A percentile compares a stretch with the other conserved stretches of the same genome.
These are phyloP conservation scores for Halcyon leucocephala DNA, from an alignment of 2,797 vertebrate species.

Conservation along the genomic window DNA sequence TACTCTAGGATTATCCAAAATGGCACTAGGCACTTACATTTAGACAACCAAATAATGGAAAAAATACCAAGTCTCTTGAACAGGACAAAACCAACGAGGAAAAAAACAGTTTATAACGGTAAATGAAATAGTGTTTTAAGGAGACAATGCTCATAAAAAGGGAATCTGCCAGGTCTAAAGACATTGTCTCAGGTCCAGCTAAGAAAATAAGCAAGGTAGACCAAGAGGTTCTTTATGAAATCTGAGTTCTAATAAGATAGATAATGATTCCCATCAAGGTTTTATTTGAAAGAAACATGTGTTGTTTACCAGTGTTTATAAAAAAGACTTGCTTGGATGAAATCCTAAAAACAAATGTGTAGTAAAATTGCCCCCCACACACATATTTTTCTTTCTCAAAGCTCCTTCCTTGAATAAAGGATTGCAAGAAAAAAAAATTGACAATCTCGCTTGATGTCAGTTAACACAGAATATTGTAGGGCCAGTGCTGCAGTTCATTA, in stretches of 20 bases:
- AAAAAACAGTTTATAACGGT: neutral
- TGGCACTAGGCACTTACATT: neutral
- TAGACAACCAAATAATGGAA: neutral
- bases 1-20: neutral
- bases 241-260: neutral
- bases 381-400: neutral
- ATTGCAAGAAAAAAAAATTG: neutral
- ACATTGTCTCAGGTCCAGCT: neutral
- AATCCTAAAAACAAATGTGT: neutral
- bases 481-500: constrained; percentile 32
- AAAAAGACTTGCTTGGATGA: neutral
- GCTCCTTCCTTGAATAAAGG: neutral
- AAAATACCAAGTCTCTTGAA: neutral
- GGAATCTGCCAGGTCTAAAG: neutral
- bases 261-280: neutral
- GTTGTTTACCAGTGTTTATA: neutral
- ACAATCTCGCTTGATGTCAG: neutral
- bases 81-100: accelerated
- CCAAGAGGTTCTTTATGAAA: neutral
- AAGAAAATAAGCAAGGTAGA: neutral
- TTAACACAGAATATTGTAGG: neutral
- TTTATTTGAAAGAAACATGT: neutral
- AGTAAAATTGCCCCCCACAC: neutral
- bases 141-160: neutral
- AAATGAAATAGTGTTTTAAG: neutral